phyloP scores from a whole-genome alignment of 2,888 invertebrate genomes.

The Tachina lurida region DNA sequence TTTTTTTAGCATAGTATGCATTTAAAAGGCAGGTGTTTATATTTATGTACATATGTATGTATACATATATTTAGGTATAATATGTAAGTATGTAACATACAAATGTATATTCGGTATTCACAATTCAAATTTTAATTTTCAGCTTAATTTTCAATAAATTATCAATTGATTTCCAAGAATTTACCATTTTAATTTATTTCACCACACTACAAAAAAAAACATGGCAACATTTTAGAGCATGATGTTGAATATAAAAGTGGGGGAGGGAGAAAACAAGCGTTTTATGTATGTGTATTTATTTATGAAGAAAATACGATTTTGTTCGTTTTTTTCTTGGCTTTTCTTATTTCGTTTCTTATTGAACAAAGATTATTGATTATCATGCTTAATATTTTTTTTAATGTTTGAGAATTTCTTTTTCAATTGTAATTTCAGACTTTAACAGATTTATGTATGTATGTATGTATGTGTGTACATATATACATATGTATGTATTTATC shows the following conservation, averaged over 20 bases:
- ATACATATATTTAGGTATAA: neutral
- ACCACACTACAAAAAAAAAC: conserved; percentile 22
- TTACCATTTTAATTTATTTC: conserved; percentile 41
- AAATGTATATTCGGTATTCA: neutral
- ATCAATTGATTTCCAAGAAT: conserved; percentile 54
- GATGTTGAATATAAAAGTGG: conserved; percentile 26
- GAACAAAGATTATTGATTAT: conserved; percentile 61
- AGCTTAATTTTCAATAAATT: conserved; percentile 30
- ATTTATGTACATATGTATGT: neutral
- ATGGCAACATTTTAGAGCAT: conserved; percentile 37
- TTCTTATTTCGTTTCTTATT: conserved; percentile 21
- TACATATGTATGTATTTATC: neutral
- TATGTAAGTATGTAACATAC: neutral
- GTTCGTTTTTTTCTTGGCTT: conserved; percentile 1
- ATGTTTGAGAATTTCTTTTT: conserved; percentile 11
- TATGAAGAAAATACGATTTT: conserved; percentile 14
- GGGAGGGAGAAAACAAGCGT: conserved; percentile 2
- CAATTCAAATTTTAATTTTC: conserved; percentile 6
- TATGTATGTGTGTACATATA: neutral
- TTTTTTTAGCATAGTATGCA: neutral
- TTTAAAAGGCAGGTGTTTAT: neutral
- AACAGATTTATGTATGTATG: neutral
- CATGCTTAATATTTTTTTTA: conserved; percentile 26
- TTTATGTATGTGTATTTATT: conserved; percentile 31
- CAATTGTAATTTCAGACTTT: conserved; percentile 25